phyloP scores from a whole-genome alignment of 2,113 vertebrate genomes.

The Genyomyrus donnyi region DNA sequence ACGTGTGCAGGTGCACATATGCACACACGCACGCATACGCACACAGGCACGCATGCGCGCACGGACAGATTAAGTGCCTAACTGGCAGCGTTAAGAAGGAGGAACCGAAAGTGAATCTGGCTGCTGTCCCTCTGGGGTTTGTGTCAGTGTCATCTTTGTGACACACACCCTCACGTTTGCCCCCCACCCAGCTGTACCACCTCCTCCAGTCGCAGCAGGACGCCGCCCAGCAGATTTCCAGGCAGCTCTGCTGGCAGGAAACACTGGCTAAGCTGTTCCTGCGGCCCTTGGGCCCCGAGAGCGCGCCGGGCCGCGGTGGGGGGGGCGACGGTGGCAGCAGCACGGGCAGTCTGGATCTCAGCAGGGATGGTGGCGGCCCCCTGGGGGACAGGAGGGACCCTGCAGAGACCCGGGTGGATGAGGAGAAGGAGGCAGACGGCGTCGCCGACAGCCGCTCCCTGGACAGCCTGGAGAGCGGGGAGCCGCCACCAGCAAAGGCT shows the following conservation, averaged over 20 bases:
- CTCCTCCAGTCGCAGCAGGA: conserved; percentile 80
- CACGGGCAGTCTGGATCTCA: conserved; percentile 55
- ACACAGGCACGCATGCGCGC: no score
- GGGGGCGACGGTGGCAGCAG: conserved; percentile 50
- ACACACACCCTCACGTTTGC: neutral
- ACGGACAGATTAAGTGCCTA: no score
- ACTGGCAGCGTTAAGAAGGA: no score
- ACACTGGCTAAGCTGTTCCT: conserved; percentile 78
- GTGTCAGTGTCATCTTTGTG: neutral
- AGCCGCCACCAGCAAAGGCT: conserved; percentile 56
- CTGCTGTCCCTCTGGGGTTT: no score
- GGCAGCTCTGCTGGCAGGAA: conserved; percentile 92
- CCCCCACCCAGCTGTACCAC: conserved; percentile 69
- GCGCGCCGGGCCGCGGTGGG: conserved; percentile 33
- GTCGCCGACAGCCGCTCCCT: conserved; percentile 67
- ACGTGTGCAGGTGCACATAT: neutral
- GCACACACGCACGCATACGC: neutral
- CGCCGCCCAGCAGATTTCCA: conserved; percentile 79
- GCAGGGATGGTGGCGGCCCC: conserved; percentile 28
- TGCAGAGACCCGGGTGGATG: conserved; percentile 50
- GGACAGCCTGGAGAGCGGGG: conserved; percentile 68
- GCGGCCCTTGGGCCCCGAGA: conserved; percentile 56
- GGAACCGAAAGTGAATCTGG: no score
- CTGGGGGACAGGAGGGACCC: conserved; percentile 42
- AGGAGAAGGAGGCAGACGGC: conserved; percentile 64